A percentile compares a stretch with the other conserved stretches of the same genome.
These are phyloP conservation scores for Dromius quadrimaculatus DNA, from an alignment of 2,888 invertebrate genomes.

Conservation along the genomic window DNA sequence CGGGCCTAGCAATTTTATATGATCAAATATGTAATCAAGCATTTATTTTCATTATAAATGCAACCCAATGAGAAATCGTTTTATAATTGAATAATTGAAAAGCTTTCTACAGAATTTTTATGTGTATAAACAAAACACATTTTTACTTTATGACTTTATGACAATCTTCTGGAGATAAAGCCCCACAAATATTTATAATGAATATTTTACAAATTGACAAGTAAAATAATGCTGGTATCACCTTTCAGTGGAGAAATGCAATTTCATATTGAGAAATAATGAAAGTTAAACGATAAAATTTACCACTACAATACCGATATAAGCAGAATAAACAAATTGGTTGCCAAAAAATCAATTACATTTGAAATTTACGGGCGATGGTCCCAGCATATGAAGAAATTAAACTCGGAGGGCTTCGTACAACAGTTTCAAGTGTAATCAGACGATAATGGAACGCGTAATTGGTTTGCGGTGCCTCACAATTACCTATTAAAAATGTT, in stretches of 20 bases:
- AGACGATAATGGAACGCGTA: conserved; percentile 19
- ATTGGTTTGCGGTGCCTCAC: conserved; percentile 17
- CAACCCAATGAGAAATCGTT: too few relatives aligned
- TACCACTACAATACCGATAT: conserved; percentile 33
- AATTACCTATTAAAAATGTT: conserved; percentile 28
- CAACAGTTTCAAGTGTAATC: conserved; percentile 23
- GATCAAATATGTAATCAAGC: too few relatives aligned
- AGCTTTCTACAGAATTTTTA: too few relatives aligned
- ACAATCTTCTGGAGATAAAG: too few relatives aligned
- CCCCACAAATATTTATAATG: conserved; percentile 19
- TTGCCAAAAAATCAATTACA: conserved; percentile 45
- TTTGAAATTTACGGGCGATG: conserved; percentile 29
- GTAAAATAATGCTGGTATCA: conserved; percentile 25
- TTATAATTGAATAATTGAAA: too few relatives aligned
- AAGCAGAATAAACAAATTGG: conserved; percentile 42
- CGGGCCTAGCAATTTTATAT: too few relatives aligned
- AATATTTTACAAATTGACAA: conserved; percentile 24
- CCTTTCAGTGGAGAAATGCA: conserved; percentile 21
- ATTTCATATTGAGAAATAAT: conserved; percentile 31
- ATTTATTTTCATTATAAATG: too few relatives aligned
- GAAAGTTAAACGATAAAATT: conserved; percentile 36
- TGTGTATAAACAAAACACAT: neutral
- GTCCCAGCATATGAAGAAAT: conserved; percentile 33
- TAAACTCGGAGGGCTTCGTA: conserved; percentile 12
- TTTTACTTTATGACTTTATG: too few relatives aligned